Percentiles rank a stretch among this genome's conserved stretches.
Evolutionary conservation across 2,888 invertebrate species (phyloP).

Genomic region (Heliothis peltigera): DNA sequence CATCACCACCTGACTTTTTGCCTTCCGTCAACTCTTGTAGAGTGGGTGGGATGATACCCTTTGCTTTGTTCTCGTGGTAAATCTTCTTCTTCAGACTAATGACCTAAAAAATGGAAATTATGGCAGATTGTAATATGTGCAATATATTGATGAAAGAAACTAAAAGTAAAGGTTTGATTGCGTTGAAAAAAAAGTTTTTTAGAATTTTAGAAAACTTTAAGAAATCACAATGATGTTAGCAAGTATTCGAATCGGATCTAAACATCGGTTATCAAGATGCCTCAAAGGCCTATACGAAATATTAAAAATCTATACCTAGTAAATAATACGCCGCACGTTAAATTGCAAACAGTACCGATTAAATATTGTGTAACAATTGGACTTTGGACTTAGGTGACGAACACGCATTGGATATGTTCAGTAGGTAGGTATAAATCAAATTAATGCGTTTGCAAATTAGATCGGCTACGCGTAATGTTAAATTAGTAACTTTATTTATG

Average conservation of each 20-base stretch:
- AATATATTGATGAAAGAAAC: too few relatives aligned
- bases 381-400: slow-evolving; percentile 1
- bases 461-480: neutral
- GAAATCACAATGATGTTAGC: too few relatives aligned
- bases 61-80: slow-evolving; percentile 86
- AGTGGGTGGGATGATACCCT: slow-evolving; percentile 82
- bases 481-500: neutral
- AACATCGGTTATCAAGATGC: too few relatives aligned
- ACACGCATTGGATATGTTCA: neutral
- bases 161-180: too few relatives aligned
- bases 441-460: neutral
- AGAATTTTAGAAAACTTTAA: too few relatives aligned
- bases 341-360: slow-evolving; percentile 1
- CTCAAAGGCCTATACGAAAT: too few relatives aligned
- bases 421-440: neutral
- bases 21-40: slow-evolving; percentile 77
- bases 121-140: too few relatives aligned
- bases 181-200: too few relatives aligned
- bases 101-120: slow-evolving; percentile 72
- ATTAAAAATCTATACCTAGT: neutral
- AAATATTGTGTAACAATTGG: slow-evolving; percentile 1
- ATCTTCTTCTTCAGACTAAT: slow-evolving; percentile 91
- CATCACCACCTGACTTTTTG: slow-evolving; percentile 76
- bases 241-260: too few relatives aligned
- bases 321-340: neutral